Evolutionary conservation across 2,888 invertebrate species (phyloP).

Genomic region (Drymonia ruficornis): DNA sequence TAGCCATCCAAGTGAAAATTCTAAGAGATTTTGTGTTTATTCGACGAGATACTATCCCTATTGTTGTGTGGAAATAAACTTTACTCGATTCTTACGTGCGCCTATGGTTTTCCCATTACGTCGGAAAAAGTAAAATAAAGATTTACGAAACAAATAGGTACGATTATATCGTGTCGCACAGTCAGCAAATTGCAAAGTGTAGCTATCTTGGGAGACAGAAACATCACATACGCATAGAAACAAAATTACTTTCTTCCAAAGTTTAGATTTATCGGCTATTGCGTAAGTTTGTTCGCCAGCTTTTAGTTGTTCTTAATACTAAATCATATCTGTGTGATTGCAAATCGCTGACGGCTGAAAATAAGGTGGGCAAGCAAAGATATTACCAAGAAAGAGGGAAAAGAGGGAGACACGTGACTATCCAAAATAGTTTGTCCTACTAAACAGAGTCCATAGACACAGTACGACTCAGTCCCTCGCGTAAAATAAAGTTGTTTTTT

Average conservation of each 20-base stretch:
- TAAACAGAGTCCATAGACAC: too few relatives aligned
- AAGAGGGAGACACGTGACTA: too few relatives aligned
- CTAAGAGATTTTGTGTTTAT: constrained; percentile 64
- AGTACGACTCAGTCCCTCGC: too few relatives aligned
- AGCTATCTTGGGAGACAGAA: constrained; percentile 69
- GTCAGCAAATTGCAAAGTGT: constrained; percentile 69
- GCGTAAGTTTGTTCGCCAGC: constrained; percentile 70
- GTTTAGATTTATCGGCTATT: constrained; percentile 80
- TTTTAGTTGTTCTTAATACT: constrained; percentile 74
- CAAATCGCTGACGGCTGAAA: constrained; percentile 64
- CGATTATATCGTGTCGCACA: constrained; percentile 63
- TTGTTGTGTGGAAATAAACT: constrained; percentile 51
- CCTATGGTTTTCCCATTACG: constrained; percentile 55
- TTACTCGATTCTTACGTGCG: constrained; percentile 49
- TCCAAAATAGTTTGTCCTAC: too few relatives aligned
- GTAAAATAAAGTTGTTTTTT: too few relatives aligned
- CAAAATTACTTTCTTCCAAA: constrained; percentile 78
- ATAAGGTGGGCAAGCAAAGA: constrained; percentile 43
- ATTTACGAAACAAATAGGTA: constrained; percentile 61
- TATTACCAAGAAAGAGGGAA: too few relatives aligned
- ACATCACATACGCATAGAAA: constrained; percentile 73
- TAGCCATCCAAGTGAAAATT: constrained; percentile 72
- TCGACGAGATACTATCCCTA: constrained; percentile 50
- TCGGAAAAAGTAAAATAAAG: constrained; percentile 50
- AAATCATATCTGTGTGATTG: constrained; percentile 75